Evolutionary conservation across 2,888 invertebrate species (phyloP).

Genomic region (Mythimna ferrago): DNA sequence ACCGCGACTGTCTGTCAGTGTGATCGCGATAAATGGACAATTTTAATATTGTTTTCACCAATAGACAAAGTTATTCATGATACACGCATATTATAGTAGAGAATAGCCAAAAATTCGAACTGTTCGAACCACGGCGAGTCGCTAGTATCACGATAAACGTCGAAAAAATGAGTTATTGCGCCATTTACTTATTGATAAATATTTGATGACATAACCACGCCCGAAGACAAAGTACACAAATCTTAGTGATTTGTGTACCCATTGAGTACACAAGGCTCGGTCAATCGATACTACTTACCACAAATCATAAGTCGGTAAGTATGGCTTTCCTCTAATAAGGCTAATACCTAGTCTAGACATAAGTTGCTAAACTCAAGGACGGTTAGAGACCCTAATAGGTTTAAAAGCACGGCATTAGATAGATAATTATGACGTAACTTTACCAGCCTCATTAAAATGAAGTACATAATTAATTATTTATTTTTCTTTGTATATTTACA

Average conservation of each 20-base stretch:
- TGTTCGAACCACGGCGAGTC: too few species aligned
- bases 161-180: conserved; percentile 21
- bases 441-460: background rate
- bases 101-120: too few species aligned
- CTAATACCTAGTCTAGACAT: conserved; percentile 52
- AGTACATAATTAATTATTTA: background rate
- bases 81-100: too few species aligned
- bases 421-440: background rate
- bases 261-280: conserved; percentile 11
- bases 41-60: too few species aligned
- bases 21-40: too few species aligned
- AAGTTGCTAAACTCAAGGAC: conserved; percentile 28
- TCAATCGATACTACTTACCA: conserved; percentile 41
- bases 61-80: too few species aligned
- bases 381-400: conserved; percentile 9
- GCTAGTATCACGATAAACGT: too few species aligned
- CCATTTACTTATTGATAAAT: conserved; percentile 36
- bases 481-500: background rate
- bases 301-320: conserved; percentile 10
- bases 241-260: conserved; percentile 26
- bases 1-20: too few species aligned
- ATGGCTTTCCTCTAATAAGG: conserved; percentile 31
- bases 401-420: conserved; percentile 11
- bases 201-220: conserved; percentile 34
- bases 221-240: conserved; percentile 43